Conservation (phyloP, 30 jellyfish, hydroid and myxozoan species). For the Hydra vulgaris region DNA sequence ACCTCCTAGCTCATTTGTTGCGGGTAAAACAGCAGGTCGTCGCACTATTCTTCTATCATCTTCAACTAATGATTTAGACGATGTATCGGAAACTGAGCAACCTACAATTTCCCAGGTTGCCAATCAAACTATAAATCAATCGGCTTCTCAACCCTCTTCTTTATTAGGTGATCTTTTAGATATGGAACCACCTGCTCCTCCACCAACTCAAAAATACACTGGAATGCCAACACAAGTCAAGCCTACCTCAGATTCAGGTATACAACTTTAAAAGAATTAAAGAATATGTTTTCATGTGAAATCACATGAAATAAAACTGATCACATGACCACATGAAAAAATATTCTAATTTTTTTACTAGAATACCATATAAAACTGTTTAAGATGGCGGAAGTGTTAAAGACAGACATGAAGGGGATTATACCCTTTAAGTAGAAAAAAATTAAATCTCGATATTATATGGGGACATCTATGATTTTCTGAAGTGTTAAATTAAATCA, state of each 20-base stretch:
- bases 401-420: too few relatives aligned
- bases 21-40: conserved; percentile 78
- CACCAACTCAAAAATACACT: conserved; percentile 41
- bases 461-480: too few relatives aligned
- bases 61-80: conserved; percentile 46
- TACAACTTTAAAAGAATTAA: conserved; percentile 20
- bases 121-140: conserved; percentile 30
- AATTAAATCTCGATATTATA: too few relatives aligned
- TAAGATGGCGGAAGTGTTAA: too few relatives aligned
- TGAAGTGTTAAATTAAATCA: too few relatives aligned
- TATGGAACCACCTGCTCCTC: conserved; percentile 41
- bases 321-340: too few relatives aligned
- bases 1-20: conserved; percentile 96
- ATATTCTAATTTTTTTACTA: too few relatives aligned
- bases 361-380: too few relatives aligned
- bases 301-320: too few relatives aligned
- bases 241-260: conserved; percentile 53
- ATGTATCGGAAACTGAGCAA: conserved; percentile 40
- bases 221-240: conserved; percentile 32
- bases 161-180: conserved; percentile 56
- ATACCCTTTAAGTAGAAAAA: too few relatives aligned
- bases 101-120: conserved; percentile 67
- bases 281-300: too few relatives aligned
- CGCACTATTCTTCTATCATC: conserved; percentile 80
- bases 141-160: conserved; percentile 40